These are phyloP conservation scores for Hyla sarda DNA, from an alignment of 2,113 vertebrate genomes.

Conservation along the genomic window DNA sequence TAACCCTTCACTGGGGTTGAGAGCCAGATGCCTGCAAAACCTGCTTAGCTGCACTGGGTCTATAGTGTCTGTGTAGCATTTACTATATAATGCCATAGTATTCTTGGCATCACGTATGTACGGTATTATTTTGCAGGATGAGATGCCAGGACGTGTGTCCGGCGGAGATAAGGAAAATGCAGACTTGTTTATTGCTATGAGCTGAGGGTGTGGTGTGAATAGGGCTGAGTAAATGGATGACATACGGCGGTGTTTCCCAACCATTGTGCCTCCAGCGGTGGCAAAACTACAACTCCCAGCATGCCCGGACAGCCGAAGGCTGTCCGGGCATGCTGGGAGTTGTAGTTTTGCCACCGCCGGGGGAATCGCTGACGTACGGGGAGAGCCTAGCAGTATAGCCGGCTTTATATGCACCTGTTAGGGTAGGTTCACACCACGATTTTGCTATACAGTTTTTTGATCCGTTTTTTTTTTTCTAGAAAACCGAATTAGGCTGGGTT, in stretches of 20 bases:
- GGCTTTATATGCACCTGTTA: not conserved
- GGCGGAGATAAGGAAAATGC: conserved; percentile 8
- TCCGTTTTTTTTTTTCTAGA: too few relatives aligned
- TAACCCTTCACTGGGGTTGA: conserved; percentile 33
- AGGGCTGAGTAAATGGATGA: not conserved
- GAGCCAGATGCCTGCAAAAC: not conserved
- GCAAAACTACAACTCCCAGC: too few relatives aligned
- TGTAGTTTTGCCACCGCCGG: too few relatives aligned
- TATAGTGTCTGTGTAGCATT: not conserved
- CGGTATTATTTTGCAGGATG: not conserved
- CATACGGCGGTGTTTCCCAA: too few relatives aligned
- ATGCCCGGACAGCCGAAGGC: too few relatives aligned
- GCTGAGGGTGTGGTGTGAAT: conserved; percentile 30
- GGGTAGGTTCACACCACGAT: too few relatives aligned
- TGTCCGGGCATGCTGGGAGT: too few relatives aligned
- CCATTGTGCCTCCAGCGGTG: too few relatives aligned
- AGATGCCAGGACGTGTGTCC: not conserved
- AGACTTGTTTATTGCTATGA: conserved; percentile 21
- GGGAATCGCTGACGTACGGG: too few relatives aligned
- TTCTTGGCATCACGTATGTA: too few relatives aligned
- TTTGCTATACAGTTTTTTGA: too few relatives aligned
- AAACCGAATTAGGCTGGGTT: too few relatives aligned
- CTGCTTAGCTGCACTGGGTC: not conserved
- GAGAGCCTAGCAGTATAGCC: not conserved
- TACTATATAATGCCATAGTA: not conserved